Evolutionary conservation across 2,113 vertebrate genomes (phyloP), one percentile per base, ranked within the genome.

Genomic region (Antennarius striatus): DNA sequence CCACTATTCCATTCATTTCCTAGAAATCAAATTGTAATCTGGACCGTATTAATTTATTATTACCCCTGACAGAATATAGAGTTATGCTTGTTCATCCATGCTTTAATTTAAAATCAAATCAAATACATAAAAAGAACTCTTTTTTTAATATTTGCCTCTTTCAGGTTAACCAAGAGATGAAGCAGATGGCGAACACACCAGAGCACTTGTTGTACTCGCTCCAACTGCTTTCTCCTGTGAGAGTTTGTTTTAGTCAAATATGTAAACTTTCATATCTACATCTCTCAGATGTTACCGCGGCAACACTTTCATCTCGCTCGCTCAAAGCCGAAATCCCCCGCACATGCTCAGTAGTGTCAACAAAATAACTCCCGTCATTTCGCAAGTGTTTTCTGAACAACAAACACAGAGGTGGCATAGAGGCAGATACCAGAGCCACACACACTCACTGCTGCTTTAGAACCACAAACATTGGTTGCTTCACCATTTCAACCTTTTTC

Each of bases 221-320:
- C 72, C 47, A 29, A 47, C 49, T 50, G 68, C 48, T 3, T 12
- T 65, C 76, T 71, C 53, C 69, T n/a, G 39, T 9, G 59, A 46
- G 4, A 51, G 17, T 36, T 16, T 63, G 58, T 29, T 56, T 77
- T 57, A 68, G 63, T 74, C 54, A 63, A 70, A 80, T 68, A 69
- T 80, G 76, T 77, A 46, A 71, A 65, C 78, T 70, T 70, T 80
- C 68, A 78, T 29, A 75, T 82, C 70, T 62, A 64, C 71, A 75
- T 76, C 68, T 39, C 56, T 81, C 74, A 63, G 75, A 80, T 69
- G 75, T 72, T 62, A 45, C 68, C 1, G 46, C 47, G 56, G 68
- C 71, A 71, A 73, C 17, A 4, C 73, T 72, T 73, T 80, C 66
- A 75, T 77, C 57, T 63, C 40, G 11, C 51, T 1, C 6, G 0